Evolutionary conservation across 2,888 invertebrate species (phyloP).

Genomic region (Urechis unicinctus): DNA sequence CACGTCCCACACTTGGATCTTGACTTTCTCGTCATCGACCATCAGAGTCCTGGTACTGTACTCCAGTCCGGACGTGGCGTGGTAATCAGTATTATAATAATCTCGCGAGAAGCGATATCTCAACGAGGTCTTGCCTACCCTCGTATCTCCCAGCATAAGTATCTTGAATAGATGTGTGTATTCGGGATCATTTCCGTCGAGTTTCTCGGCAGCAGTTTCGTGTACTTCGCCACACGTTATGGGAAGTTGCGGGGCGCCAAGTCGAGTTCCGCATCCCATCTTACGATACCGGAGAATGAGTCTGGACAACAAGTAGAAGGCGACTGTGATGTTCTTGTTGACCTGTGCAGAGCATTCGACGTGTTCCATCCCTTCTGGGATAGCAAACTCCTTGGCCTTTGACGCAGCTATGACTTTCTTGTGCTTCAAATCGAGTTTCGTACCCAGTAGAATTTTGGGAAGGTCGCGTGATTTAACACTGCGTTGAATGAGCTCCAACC

Average conservation of each 20-base stretch:
- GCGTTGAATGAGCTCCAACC: background rate
- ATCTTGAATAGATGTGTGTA: constrained; percentile 18
- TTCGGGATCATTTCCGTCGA: constrained; percentile 3
- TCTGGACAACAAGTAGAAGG: constrained; percentile 11
- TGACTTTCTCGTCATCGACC: constrained; percentile 13
- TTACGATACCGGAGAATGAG: constrained; percentile 7
- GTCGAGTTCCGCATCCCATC: constrained; percentile 7
- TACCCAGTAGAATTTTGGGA: constrained; percentile 16
- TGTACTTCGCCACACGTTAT: background rate
- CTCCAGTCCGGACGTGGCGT: constrained; percentile 16
- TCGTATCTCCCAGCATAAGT: constrained; percentile 12
- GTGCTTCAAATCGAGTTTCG: constrained; percentile 16
- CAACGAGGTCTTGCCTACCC: constrained; percentile 17
- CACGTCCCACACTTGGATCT: constrained; percentile 18
- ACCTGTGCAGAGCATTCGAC: constrained; percentile 12
- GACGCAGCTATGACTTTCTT: constrained; percentile 10
- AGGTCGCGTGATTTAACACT: constrained; percentile 4
- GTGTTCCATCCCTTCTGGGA: constrained; percentile 16
- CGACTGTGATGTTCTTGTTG: constrained; percentile 11
- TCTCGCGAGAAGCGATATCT: constrained; percentile 15
- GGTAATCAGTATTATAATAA: constrained; percentile 13
- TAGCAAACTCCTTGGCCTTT: constrained; percentile 17
- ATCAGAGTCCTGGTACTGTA: constrained; percentile 12
- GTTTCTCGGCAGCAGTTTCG: background rate
- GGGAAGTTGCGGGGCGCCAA: background rate